A percentile compares a stretch with the other conserved stretches of the same genome.
Evolutionary conservation across 1,140 invertebrate genomes (phyloP).

Genomic region (Cheumatopsyche charites): DNA sequence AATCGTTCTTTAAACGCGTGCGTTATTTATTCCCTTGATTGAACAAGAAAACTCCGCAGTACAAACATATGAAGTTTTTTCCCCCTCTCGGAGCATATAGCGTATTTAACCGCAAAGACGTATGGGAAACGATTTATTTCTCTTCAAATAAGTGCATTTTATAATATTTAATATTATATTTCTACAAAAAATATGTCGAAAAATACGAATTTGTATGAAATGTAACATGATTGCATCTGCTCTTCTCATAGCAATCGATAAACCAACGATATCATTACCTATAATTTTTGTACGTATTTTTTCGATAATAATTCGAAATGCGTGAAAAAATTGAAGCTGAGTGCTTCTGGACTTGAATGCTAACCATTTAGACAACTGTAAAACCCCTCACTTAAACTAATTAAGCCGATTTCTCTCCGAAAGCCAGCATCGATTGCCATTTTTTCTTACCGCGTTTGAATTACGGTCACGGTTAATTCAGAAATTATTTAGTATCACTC

Average conservation of each 20-base stretch:
- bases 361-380: slow-evolving; percentile 22
- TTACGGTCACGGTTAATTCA: slow-evolving; percentile 19
- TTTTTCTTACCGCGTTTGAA: neutral
- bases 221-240: no score
- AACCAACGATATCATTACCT: neutral
- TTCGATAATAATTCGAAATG: no score
- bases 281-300: no score
- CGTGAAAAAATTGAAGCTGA: neutral
- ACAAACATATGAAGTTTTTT: slow-evolving; percentile 15
- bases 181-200: neutral
- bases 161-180: neutral
- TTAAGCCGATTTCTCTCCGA: slow-evolving; percentile 1
- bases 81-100: neutral
- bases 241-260: no score
- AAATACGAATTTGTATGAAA: no score
- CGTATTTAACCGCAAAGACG: slow-evolving; percentile 13
- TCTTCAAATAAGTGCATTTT: neutral
- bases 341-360: neutral
- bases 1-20: slow-evolving; percentile 38
- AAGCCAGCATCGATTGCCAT: neutral
- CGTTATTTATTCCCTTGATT: slow-evolving; percentile 37
- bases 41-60: slow-evolving; percentile 24
- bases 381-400: slow-evolving; percentile 25
- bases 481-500: slow-evolving; percentile 28
- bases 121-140: slow-evolving; percentile 1